Evolutionary conservation across 2,888 invertebrate species (phyloP), one percentile per base, ranked within the genome.

Genomic region (Odontocolon sp.): DNA sequence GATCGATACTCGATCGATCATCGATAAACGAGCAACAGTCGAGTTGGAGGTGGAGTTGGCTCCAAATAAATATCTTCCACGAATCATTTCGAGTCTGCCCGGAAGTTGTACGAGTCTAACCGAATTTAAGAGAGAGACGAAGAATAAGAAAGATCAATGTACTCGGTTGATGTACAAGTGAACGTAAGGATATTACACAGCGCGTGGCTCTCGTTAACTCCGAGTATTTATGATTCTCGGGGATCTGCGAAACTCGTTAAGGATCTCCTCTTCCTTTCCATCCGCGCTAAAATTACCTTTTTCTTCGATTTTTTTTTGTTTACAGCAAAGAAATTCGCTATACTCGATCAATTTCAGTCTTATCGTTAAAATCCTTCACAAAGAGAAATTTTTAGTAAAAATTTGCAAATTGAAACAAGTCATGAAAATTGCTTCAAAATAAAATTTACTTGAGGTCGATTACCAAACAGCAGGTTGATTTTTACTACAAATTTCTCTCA

Each of bases 201-300:
- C 78, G 70, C 67, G 78, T 78, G 72, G 66, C 72, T 70, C 76
- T 80, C 66, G 80, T 80, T 78, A 78, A 67, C 70, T 78, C 26
- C 28, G 38, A 70, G 67, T 66, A 78, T 78, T 74, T 77, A 80
- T 69, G 67, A 59, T 59, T 40, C 21, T 42, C 14, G 38, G 9
- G 38, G 38, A 63, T 31, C 45, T 28, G 33, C 42, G 3, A 54
- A 45, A 63, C 73, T 63, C 63, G 63, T 74, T 68, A 50, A 68
- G 33, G 23, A 40, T 5, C 6, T 2, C 26, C 2, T 26, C n/a
- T 11, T 21, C 4, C 31, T 31, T 66, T 36, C 23, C 1, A 5
- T 8, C 4, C 26, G 16, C 36, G 61, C 6, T 26, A 9, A 31
- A 61, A 45, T 1, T n/a, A 14, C 40, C 61, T 54, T 67, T 42